Evolutionary conservation across 2,888 invertebrate genomes (phyloP).

Genomic region (Xanthorhoe spadicearia): DNA sequence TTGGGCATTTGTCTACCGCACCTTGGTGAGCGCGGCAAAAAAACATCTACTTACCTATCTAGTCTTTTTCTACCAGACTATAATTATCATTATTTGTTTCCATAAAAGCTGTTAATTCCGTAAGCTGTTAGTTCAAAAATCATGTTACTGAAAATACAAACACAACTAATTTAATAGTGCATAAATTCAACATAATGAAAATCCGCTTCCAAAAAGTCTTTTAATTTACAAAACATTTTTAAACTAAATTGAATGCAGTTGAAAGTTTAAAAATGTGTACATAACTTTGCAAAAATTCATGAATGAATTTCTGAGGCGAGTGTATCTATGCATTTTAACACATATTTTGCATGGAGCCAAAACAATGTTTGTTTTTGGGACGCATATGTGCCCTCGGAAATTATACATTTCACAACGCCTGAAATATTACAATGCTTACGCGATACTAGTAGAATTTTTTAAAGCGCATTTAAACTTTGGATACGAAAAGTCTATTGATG

Average conservation of each 20-base stretch:
- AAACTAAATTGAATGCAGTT: conserved; percentile 18
- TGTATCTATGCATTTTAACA: conserved; percentile 43
- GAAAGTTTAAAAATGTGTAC: conserved; percentile 16
- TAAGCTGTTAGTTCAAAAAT: too few species aligned
- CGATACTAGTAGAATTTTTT: too few species aligned
- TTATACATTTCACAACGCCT: background rate
- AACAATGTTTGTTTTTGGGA: conserved; percentile 32
- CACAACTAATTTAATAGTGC: background rate
- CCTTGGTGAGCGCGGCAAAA: too few species aligned
- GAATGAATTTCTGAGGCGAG: conserved; percentile 27
- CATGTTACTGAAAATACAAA: background rate
- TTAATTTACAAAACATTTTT: background rate
- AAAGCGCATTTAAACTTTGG: too few species aligned
- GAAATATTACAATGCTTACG: background rate
- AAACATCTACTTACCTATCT: too few species aligned
- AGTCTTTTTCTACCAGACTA: too few species aligned
- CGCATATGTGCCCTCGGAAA: background rate
- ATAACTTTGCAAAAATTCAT: conserved; percentile 36
- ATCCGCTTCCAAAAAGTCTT: background rate
- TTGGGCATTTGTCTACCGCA: too few species aligned
- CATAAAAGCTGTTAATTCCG: too few species aligned
- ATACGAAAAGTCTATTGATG: too few species aligned
- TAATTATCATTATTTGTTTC: too few species aligned
- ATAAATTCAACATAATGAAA: background rate
- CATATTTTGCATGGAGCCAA: conserved; percentile 36